Evolutionary conservation across 1,140 invertebrate species (phyloP).

Genomic region (Bemisia tabaci): DNA sequence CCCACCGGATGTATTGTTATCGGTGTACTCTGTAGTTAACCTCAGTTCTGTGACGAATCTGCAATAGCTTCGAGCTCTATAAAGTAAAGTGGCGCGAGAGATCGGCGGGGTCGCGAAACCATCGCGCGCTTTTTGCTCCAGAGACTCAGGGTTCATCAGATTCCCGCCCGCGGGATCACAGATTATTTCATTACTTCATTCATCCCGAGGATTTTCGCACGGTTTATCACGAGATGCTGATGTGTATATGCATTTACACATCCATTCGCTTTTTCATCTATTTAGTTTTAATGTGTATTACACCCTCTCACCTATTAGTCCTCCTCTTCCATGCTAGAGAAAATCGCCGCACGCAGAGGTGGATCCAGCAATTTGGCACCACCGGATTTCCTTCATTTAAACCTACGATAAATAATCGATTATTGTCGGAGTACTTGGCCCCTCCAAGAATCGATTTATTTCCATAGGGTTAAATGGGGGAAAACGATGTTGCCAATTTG

Average conservation of each 20-base stretch:
- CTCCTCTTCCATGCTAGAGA: no score
- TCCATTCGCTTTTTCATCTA: neutral
- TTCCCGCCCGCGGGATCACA: neutral
- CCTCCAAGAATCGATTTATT: no score
- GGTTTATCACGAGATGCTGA: neutral
- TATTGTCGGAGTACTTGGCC: no score
- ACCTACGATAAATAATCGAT: no score
- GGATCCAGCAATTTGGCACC: no score
- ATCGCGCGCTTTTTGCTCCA: no score
- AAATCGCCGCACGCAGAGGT: no score
- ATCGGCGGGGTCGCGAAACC: no score
- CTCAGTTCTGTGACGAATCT: neutral
- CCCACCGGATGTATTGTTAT: neutral
- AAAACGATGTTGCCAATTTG: no score
- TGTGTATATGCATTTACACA: neutral
- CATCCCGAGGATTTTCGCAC: neutral
- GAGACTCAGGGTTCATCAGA: neutral
- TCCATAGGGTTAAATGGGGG: no score
- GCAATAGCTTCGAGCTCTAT: neutral
- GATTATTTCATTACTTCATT: neutral
- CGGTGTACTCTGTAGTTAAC: neutral
- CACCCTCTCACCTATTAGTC: no score
- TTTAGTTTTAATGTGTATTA: neutral
- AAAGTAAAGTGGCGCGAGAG: neutral
- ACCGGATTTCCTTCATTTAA: no score